Evolutionary conservation across 2,888 invertebrate genomes (phyloP).

Genomic region (Drosophila borborema): DNA sequence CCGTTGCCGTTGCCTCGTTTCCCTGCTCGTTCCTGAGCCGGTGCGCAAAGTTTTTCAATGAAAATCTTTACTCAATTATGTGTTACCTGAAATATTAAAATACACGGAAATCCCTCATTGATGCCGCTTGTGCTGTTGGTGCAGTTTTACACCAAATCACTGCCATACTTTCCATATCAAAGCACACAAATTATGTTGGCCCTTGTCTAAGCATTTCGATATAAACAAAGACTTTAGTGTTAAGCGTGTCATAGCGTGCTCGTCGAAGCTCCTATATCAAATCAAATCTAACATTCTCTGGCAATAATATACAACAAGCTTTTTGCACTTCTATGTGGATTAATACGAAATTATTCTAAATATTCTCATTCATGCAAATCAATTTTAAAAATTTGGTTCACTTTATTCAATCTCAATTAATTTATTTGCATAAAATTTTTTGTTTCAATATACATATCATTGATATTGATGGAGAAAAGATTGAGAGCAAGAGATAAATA

Average conservation of each 20-base stretch:
- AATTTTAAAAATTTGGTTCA: rapidly evolving
- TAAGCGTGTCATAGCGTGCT: not conserved
- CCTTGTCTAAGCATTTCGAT: not conserved
- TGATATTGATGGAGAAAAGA: not conserved
- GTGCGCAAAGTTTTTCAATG: constrained; percentile 59
- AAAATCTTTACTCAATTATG: constrained; percentile 46
- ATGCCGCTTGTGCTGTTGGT: constrained; percentile 5
- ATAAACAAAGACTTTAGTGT: not conserved
- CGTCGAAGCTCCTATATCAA: not conserved
- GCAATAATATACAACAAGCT: not conserved
- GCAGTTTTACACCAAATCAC: constrained; percentile 9
- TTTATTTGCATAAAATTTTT: not conserved
- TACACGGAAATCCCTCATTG: constrained; percentile 47
- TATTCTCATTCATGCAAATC: not conserved
- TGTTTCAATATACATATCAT: not conserved
- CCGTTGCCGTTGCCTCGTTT: not conserved
- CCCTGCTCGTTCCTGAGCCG: not conserved
- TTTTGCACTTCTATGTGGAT: not conserved
- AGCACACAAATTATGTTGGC: constrained; percentile 11
- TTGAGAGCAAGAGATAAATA: no score
- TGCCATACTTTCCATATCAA: not conserved
- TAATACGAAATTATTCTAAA: no score
- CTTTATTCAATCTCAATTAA: not conserved
- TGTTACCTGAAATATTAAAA: constrained; percentile 58
- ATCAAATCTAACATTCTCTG: constrained; percentile 21